Evolutionary conservation across 1,140 invertebrate genomes (phyloP), one percentile per base, ranked within the genome.

Genomic region (Drosophila jambulina): DNA sequence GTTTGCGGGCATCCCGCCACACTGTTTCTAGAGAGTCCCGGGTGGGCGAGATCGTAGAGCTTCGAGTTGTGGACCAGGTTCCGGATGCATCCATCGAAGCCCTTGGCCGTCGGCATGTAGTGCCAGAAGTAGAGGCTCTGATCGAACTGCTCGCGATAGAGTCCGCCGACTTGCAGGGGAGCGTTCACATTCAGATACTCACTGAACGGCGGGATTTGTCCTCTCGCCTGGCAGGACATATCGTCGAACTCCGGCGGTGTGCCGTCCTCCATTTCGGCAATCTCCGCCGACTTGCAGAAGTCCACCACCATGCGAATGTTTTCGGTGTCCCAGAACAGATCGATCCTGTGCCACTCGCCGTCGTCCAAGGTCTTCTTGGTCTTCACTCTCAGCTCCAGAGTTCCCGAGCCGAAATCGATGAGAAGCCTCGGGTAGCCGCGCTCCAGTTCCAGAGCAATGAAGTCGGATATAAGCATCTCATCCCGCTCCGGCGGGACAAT

Each of bases 181-280:
- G 97, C 96, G 93, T 99, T 99, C 0, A 99, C 98, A 94, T 99
- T 99, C 4, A 99, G 94, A 88, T 98, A 99, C 93, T 99, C 98
- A 92, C 98, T 99, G 93, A 99, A 99, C 3, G 98, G 97, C 15
- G 97, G 97, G 74, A 99, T 97, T 1, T 94, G 95, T 13, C 97
- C 97, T 62, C 95, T 95, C 1, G 97, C 97, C 93, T 99, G 97
- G 93, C 98, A 99, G 13, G 95, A 95, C 6, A 95, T 95, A 70
- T 97, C 96, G 87, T 98, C 97, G 91, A 98, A 98, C 81, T 97
- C 95, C 1, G 97, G 96, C 10, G 96, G 95, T 38, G 96, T 96
- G 27, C 97, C 97, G 92, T 99, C 98, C 93, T 98, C 97, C 82
- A 96, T 94, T 93, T 98, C 97, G 60, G 96, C 95, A 58, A 98